Evolutionary conservation across 2,797 vertebrate species (phyloP).

Genomic region (Lithobates sylvaticus): DNA sequence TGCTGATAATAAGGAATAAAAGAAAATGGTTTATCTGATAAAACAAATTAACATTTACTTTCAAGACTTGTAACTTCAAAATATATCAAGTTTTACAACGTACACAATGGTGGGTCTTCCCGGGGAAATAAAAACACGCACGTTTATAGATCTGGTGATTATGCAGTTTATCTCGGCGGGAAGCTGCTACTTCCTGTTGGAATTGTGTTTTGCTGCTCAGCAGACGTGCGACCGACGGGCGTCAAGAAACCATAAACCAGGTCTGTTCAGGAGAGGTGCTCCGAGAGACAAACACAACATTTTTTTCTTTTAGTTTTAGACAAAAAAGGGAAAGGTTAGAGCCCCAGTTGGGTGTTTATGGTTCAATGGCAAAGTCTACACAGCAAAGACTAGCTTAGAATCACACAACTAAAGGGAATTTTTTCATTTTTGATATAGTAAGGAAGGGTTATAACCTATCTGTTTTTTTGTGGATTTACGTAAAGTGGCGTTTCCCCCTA

Average conservation of each 20-base stretch:
- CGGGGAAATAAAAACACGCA: background rate
- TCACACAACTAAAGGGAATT: too few relatives aligned
- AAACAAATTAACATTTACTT: conserved; percentile 1
- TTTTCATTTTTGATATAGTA: too few relatives aligned
- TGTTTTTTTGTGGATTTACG: too few relatives aligned
- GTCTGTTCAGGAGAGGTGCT: background rate
- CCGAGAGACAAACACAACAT: too few relatives aligned
- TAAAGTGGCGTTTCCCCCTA: too few relatives aligned
- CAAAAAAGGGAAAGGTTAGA: too few relatives aligned
- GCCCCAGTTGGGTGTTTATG: too few relatives aligned
- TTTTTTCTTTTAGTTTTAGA: too few relatives aligned
- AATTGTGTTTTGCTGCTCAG: background rate
- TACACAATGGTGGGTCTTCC: background rate
- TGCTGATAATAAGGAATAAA: background rate
- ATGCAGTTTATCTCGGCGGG: background rate
- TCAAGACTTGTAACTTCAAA: background rate
- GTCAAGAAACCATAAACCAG: background rate
- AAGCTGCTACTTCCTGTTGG: background rate
- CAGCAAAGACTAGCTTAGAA: too few relatives aligned
- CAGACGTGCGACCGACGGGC: background rate
- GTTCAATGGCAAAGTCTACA: too few relatives aligned
- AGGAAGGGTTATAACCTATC: too few relatives aligned
- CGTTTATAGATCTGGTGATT: background rate
- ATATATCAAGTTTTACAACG: conserved; percentile 6
- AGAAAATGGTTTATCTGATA: background rate